Conservation (phyloP, 2,113 vertebrate species). For the Tychaedon coryphoeus region DNA sequence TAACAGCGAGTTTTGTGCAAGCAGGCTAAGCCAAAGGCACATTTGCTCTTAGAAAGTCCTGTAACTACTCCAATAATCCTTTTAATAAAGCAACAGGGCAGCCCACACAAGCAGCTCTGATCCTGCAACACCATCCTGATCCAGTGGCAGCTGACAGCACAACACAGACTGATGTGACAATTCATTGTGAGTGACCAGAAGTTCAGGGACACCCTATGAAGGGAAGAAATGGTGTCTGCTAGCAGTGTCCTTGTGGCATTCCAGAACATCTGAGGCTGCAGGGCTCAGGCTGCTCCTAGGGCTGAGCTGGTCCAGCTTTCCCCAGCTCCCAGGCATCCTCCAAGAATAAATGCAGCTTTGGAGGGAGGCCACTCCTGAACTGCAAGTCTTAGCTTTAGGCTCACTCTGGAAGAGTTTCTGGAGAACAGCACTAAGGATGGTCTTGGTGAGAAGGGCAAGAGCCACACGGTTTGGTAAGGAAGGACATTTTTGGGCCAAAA, state of each 20-base stretch:
- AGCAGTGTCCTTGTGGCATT: rapidly evolving
- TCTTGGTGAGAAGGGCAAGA: background rate
- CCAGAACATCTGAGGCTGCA: background rate
- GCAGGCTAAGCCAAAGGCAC: background rate
- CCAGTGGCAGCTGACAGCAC: background rate
- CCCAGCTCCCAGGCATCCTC: background rate
- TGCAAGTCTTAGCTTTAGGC: background rate
- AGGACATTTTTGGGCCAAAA: background rate
- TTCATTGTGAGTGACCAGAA: too few relatives aligned
- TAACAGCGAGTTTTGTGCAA: background rate
- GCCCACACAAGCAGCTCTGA: background rate
- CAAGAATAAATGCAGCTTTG: background rate
- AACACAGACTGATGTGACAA: background rate
- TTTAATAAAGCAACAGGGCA: background rate
- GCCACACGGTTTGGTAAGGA: rapidly evolving
- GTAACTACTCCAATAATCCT: background rate
- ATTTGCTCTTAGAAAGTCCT: background rate
- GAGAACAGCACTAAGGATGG: background rate
- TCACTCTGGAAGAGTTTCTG: background rate
- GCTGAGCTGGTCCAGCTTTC: background rate
- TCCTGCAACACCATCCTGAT: background rate
- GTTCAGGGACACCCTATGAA: background rate
- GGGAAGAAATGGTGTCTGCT: rapidly evolving
- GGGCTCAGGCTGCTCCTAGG: background rate
- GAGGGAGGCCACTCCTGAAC: background rate